Base-by-base conservation (phyloP, 2,797 vertebrate genomes). In the Enteromius trimaculatus region DNA sequence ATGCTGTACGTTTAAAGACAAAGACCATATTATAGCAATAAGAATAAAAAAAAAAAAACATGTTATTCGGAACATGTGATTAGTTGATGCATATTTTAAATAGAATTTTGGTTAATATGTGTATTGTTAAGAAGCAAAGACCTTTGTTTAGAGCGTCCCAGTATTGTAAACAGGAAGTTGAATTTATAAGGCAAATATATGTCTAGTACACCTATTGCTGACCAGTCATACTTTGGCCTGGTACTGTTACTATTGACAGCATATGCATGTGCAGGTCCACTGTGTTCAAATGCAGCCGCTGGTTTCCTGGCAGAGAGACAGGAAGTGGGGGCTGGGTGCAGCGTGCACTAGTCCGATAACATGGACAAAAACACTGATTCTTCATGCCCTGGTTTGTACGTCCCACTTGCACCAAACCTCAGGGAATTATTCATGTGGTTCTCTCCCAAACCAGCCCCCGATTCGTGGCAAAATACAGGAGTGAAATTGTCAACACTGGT, bases 241-340 rank as follows among this genome's bases (percentile, higher is more conserved):
- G 47, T 66, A n/a, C 9, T 83, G 49, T 62, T 78, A 72, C 58
- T 76, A 82, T 71, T 68, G 47, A 62, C 53, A 39, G 47, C 16
- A n/a, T 66, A 26, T 77, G 66, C 77, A 29, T 75, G 75, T 81
- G 71, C 77, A 39, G 65, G 77, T 79, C 79, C 51, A 71, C 51
- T 75, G 16, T 77, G 87, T 62, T 85, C 53, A 84, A 83, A 69
- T 68, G 81, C 83, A 76, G 85, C 82, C 80, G n/a, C 51, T 82
- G 85, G 88, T 88, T 88, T 90, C 92, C 93, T 94, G 93, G 89
- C 90, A 91, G 88, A 88, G 90, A 91, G 86, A 89, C 90, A 92
- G 93, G 93, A 93, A 93, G 86, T 79, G 84, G 90, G 93, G 88
- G 90, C 66, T 90, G 93, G 89, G 85, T 51, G 79, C 58, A 58